A percentile compares a stretch with the other conserved stretches of the same genome.
Evolutionary conservation across 2,113 vertebrate genomes (phyloP).

Genomic region (Xyliphius kryptos): DNA sequence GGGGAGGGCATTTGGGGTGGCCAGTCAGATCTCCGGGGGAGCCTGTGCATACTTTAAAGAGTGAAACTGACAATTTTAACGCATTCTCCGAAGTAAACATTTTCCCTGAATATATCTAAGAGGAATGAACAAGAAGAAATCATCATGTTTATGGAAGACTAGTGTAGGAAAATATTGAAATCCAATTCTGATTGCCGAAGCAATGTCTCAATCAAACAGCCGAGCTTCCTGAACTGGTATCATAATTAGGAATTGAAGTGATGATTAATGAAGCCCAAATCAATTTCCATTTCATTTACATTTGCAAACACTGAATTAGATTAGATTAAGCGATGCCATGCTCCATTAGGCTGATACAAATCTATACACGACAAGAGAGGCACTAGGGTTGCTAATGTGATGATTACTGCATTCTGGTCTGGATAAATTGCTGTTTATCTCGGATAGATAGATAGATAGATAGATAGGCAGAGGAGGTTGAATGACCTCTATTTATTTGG

Average conservation of each 20-base stretch:
- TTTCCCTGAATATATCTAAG: conserved; percentile 26
- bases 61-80: conserved; percentile 30
- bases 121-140: not conserved
- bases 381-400: too few species aligned
- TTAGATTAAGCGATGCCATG: conserved; percentile 24
- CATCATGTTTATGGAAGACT: not conserved
- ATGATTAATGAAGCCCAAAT: conserved; percentile 7
- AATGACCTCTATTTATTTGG: too few species aligned
- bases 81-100: not conserved
- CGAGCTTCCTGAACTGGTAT: conserved; percentile 28
- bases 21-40: too few species aligned
- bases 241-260: conserved; percentile 25
- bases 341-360: conserved; percentile 16
- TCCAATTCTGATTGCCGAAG: not conserved
- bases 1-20: too few species aligned
- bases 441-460: too few species aligned
- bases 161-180: too few species aligned
- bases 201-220: not conserved
- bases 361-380: conserved; percentile 12
- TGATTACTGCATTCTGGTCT: conserved; percentile 19
- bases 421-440: conserved; percentile 9
- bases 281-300: conserved; percentile 12
- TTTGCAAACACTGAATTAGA: conserved; percentile 15
- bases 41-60: conserved; percentile 35
- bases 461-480: too few species aligned